Base-by-base conservation (phyloP, 2,888 invertebrate species). In the Ischnura elegans region DNA sequence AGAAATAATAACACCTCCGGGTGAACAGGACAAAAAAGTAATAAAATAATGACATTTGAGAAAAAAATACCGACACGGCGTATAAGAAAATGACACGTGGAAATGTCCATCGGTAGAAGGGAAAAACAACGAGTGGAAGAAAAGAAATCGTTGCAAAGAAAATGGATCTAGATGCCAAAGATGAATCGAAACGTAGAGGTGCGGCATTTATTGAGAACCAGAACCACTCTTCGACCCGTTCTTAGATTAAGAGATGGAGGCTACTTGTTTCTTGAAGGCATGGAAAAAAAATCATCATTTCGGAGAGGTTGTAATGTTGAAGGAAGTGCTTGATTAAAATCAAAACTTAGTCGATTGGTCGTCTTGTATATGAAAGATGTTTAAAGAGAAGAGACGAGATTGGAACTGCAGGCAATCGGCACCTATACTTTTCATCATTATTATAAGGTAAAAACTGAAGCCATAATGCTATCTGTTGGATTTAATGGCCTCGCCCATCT, bases 61-160 rank as follows among this genome's bases (percentile, higher is more conserved):
- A 90, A 90, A 87, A 66, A 90, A 25, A 5, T 19, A 36, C 19
- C 2, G 51, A 5, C 25, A 45, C 45, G 61, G 43, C 43, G 25
- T 10, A 43, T 66, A 76, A 76, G 90, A 90, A 61, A 66, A 90
- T 90, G 90, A 90, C 61, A 90, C 61, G 61, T 61, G 90, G 43
- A 90, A 90, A 90, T 90, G 90, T 61, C 43, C 43, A 61, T 43
- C 43, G 61, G 42, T 13, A 66, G 66, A 86, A n/a, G 25, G 3
- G n/a, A 66, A 66, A 90, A 90, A n/a, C n/a, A 61, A 61, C 25
- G 90, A 87, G 19, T 47, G 16, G 46, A 87, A 87, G 42, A 87
- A 42, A 90, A 90, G 36, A 86, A 61, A 42, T 21, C 90, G 90
- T 21, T 5, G 90, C 16, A 43, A n/a, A 42, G 29, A 46, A 87